A percentile compares a stretch with the other conserved stretches of the same genome.
Evolutionary conservation across 2,797 vertebrate genomes (phyloP).

Genomic region (Chrosomus eos): DNA sequence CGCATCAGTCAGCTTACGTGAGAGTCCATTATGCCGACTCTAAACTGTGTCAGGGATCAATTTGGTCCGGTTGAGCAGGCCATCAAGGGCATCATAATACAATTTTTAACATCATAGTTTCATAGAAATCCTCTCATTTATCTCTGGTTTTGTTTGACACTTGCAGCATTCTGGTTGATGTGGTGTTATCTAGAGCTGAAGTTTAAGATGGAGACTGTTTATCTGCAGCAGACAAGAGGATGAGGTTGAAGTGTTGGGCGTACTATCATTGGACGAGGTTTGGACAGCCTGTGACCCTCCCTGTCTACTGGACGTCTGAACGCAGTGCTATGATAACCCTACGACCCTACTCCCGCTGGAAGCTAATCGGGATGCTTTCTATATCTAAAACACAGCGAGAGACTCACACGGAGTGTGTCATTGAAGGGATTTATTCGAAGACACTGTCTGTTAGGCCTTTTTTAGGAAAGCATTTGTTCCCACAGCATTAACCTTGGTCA

Average conservation of each 20-base stretch:
- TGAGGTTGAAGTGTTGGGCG: not conserved
- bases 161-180: constrained; percentile 40
- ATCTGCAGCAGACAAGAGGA: constrained; percentile 48
- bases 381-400: constrained; percentile 2
- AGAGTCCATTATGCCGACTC: not conserved
- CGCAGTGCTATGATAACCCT: constrained; percentile 22
- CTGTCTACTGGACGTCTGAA: constrained; percentile 12
- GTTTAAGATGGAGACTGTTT: constrained; percentile 52
- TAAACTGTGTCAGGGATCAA: constrained; percentile 19
- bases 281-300: constrained; percentile 23
- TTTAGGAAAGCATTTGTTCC: not conserved
- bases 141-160: constrained; percentile 39
- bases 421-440: not conserved
- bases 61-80: not conserved
- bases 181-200: constrained; percentile 38
- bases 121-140: constrained; percentile 13
- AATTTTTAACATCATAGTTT: not conserved
- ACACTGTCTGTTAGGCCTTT: not conserved
- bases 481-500: constrained; percentile 5
- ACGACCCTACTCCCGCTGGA: constrained; percentile 10
- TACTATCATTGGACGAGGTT: constrained; percentile 6
- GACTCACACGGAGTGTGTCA: not conserved
- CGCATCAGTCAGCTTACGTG: not conserved
- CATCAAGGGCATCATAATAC: not conserved
- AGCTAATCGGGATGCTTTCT: not conserved